Base-by-base conservation (phyloP, 2,888 invertebrate species). In the Slavum lentiscoides region DNA sequence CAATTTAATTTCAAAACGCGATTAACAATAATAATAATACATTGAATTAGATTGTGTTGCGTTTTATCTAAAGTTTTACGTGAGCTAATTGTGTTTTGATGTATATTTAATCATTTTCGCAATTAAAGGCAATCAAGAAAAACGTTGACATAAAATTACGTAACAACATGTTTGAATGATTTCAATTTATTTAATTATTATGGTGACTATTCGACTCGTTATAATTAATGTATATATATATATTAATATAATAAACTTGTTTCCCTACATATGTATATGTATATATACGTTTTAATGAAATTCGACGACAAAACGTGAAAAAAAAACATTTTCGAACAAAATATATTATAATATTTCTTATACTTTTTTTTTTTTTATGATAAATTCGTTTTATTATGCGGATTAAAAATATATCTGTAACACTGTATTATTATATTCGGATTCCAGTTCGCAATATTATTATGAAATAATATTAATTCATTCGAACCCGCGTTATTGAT, bases 401-500 rank as follows among this genome's bases (percentile, higher is more conserved):
- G n/a, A 59, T 59, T 23, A 23, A n/a, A 59, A 21, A 59, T 59
- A 11, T 11, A 11, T 11, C 6, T 59, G 8, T 59, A 59, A 21
- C 9, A 21, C 21, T 11, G 2, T 59, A 58, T 59, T 43, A 23
- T 49, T 74, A 30, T 62, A 53, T 74, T 53, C n/a, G 64, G 19
- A 53, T 30, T 37, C 8, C 53, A 6, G 64, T 74, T 74, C 9
- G 62, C 37, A 37, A 21, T 64, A 49, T 53, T 53, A 53, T 64
- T 74, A 53, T 23, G 49, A 49, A 74, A 62, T 73, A 49, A 49
- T 49, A 73, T 73, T 53, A 49, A 62, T 62, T 49, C 39, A 30
- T 74, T 55, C 37, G 53, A 62, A 64, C 53, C 53, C 17, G 53
- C 64, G 74, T 64, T 64, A 74, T 74, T 74, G 74, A 74, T 74